Base-by-base conservation (phyloP, 1,140 invertebrate genomes). In the Dreissena polymorpha region DNA sequence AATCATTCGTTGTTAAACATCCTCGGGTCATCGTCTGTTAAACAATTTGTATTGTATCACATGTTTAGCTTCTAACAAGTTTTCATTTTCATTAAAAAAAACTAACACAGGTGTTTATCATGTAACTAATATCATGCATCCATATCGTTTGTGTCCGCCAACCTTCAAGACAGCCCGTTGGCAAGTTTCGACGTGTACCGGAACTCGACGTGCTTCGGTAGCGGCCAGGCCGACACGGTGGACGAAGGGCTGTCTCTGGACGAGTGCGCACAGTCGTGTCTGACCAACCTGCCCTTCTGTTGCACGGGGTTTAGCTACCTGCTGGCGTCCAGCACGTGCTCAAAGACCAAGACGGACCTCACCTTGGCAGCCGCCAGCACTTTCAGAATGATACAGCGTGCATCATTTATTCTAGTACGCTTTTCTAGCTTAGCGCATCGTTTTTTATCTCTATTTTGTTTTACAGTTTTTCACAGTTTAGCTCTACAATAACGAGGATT, bases 231-330 rank as follows among this genome's bases (percentile, higher is more conserved):
- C 57, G 16, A 60, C 16, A 23, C 16, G 16, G 10, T 60, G 57
- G 16, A n/a, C 12, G 21, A 5, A 2, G 57, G 57, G 2, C 16
- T 60, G 16, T 68, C 76, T 0, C n/a, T 68, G 16, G 76, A 69
- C 51, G 53, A 57, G n/a, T 78, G 76, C 68, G 76, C 76, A 14
- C 51, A 69, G 27, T 23, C 50, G 10, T 78, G 76, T 60, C 55
- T 53, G 1, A 57, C 0, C 6, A 78, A 69, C 10, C 27, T 10
- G 18, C 50, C 57, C 21, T 60, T 60, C 57, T 60, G 57, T 2
- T 60, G 57, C 21, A 18, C 2, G 16, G 57, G 57, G 10, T 60
- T 60, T 12, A 60, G 57, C 21, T 60, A 60, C 57, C 57, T n/a
- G 57, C 6, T 18, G 16, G 21, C 16, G 21, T n/a, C 57, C 57